Evolutionary conservation across 53 echinoderm and acorn worm species (phyloP), one percentile per base, ranked within the genome.

Genomic region (Patiria pectinifera): DNA sequence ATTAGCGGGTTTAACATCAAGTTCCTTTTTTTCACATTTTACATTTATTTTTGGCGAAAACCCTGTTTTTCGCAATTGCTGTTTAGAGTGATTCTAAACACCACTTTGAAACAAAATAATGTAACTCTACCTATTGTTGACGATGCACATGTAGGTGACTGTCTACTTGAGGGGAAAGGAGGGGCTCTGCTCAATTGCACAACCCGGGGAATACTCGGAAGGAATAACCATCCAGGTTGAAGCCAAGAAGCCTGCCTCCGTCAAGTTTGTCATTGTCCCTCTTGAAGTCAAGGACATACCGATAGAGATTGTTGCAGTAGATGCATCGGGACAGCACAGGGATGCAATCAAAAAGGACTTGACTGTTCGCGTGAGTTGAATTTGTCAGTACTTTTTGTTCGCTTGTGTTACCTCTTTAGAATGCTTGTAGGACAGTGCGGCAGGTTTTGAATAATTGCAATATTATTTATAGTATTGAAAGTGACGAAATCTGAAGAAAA

Each of bases 181-280:
- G 45, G 95, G 96, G 13, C 44, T 93, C 0, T 99, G 99, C 79
- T 94, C 97, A 6, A 96, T 95, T 62, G 96, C 96, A 14, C 81
- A 60, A 72, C 87, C 87, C 18, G 83, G 62, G 7, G 24, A 43
- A 22, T 61, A 69, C 48, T 95, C 96, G 4, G 85, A 93, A 46
- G 76, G 76, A 7, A 93, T 88, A 89, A 16, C 23, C 4, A 69
- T 97, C n/a, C 11, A 8, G 6, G 94, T 99, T 4, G 1, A 16
- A 4, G 79, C 93, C 4, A 93, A 88, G n/a, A 89, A 92, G 82
- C 92, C 97, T 5, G 81, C 47, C 53, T 94, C 95, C 23, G 91
- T 99, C 84, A 94, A 93, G 49, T 97, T 93, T 87, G 96, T 95
- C 35, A 89, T 99, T n/a, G 89, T 96, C 78, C 97, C 96, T 12